Evolutionary conservation across 2,113 vertebrate genomes (phyloP), one percentile per base, ranked within the genome.

Genomic region (Nanorana parkeri): DNA sequence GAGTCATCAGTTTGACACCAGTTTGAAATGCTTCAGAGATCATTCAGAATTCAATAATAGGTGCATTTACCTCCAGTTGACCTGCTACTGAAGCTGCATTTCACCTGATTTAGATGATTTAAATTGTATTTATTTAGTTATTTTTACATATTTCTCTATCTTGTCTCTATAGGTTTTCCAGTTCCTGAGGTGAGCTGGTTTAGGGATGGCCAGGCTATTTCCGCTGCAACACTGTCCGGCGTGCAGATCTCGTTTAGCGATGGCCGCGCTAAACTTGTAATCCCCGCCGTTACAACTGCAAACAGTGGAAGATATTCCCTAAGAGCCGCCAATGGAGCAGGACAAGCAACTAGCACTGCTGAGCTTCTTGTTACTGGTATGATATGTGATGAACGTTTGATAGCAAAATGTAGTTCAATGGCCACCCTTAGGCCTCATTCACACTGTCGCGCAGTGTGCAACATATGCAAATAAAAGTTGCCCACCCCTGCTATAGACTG

Each of bases 101-200:
- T 47, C 41, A 13, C 10, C 8, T 47, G 11, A 47, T 47, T 47
- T 15, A 47, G 13, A 0, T 2, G 3, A 11, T 8, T 47, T 47
- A 4, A 36, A 3, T 11, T 47, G 41, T 7, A 36, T 36, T 36
- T 5, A n/a, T n/a, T n/a, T n/a, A n/a, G n/a, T 47, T 10, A 36
- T 36, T 36, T 36, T 5, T 6, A 47, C 41, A 47, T 47, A 5
- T 21, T 67, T 32, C 15, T 60, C 20, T 63, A 15, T 63, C n/a
- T 16, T 63, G 11, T 21, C 54, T n/a, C 17, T 32, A 47, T 74
- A 99, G 98, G 97, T 94, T 94, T 92, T 87, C 98, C 98, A 94
- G 96, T 98, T 97, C 98, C 98, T 91, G 98, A 99, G 93, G 98
- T 99, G 96, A 98, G 94, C 95, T 99, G 98, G 98, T 99, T 96